Conservation (phyloP, 92 coral and sea anemone genomes). For the Scolanthus callimorphus region DNA sequence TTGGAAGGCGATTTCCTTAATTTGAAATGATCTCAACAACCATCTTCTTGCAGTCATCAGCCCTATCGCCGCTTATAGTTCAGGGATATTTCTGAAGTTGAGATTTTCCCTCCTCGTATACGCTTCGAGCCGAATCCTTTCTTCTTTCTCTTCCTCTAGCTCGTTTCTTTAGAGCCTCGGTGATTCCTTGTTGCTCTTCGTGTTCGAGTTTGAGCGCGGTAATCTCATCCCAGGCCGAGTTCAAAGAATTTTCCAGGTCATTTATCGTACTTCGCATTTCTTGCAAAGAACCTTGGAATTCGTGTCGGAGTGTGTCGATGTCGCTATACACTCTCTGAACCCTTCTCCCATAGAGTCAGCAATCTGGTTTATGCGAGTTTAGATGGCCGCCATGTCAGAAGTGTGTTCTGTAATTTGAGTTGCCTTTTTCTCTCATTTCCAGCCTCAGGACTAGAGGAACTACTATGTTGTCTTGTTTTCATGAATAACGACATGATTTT, state of each 20-base stretch:
- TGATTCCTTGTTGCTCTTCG: neutral
- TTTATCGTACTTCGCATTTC: neutral
- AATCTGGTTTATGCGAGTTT: neutral
- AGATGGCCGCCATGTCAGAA: neutral
- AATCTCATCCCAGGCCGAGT: neutral
- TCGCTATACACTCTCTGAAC: neutral
- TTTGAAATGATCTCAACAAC: neutral
- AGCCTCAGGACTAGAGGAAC: slow-evolving; percentile 1
- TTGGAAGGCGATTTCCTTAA: neutral
- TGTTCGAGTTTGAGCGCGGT: neutral
- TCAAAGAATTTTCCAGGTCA: neutral
- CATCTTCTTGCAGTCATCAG: neutral
- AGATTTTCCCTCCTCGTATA: slow-evolving; percentile 1
- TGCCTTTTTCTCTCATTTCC: neutral
- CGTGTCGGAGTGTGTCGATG: neutral
- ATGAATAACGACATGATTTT: no score
- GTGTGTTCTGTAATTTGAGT: neutral
- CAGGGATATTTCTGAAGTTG: slow-evolving; percentile 2
- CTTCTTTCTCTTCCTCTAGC: neutral
- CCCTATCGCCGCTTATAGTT: neutral
- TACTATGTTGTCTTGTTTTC: neutral
- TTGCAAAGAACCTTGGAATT: neutral
- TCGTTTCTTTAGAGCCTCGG: no score
- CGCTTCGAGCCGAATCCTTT: neutral
- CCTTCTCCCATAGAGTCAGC: neutral